Conservation (phyloP, 2,113 vertebrate species). For the Phalacrocorax aristotelis region DNA sequence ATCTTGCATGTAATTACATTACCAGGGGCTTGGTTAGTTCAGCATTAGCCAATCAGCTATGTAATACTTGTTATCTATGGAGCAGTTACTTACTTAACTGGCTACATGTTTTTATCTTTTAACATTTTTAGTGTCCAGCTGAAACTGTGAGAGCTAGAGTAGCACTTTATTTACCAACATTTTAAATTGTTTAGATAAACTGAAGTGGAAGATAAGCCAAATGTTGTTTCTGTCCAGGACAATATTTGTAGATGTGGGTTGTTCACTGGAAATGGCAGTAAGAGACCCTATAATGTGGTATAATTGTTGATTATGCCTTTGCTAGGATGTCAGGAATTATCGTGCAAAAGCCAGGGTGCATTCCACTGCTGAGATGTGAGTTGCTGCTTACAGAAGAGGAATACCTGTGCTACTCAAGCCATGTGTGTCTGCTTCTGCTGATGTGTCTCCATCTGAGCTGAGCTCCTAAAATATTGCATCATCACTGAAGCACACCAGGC, state of each 20-base stretch:
- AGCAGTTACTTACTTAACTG: conserved; percentile 2
- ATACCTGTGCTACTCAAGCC: not conserved
- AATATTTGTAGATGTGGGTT: not conserved
- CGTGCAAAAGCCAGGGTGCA: not conserved
- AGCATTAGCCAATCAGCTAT: not conserved
- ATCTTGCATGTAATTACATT: conserved; percentile 4
- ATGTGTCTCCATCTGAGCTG: not conserved
- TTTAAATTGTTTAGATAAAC: not conserved
- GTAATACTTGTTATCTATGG: conserved; percentile 15
- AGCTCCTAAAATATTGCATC: not conserved
- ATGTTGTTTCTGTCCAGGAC: not conserved
- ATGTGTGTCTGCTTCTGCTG: not conserved
- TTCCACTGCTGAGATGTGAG: not conserved
- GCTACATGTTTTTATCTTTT: not conserved
- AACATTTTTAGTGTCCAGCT: not conserved
- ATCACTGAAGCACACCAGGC: not conserved
- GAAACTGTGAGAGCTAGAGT: not conserved
- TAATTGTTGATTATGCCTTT: not conserved
- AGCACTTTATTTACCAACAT: not conserved
- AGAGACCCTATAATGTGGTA: not conserved
- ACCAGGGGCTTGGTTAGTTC: not conserved
- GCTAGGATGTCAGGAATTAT: not conserved
- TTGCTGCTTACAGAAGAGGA: not conserved
- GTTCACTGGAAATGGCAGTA: not conserved
- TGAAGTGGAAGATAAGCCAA: not conserved